A percentile compares a stretch with the other conserved stretches of the same genome.
phyloP scores from a whole-genome alignment of 2,113 vertebrate genomes.

The Odocoileus hemionus region DNA sequence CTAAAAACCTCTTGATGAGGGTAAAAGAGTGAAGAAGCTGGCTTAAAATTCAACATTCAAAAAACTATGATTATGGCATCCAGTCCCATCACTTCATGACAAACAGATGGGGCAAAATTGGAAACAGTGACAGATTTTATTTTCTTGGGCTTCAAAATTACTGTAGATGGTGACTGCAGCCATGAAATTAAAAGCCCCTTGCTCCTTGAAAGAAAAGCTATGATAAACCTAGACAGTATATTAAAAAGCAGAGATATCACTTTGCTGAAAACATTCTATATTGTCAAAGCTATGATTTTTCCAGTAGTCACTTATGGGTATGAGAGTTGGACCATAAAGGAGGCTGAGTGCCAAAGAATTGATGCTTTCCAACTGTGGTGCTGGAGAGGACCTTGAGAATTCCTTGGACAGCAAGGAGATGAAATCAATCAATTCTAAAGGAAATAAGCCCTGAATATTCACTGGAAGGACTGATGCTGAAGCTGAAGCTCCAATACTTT shows the following conservation, averaged over 20 bases:
- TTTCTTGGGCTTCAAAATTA: neutral
- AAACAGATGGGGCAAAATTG: neutral
- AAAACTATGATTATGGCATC: neutral
- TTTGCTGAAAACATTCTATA: neutral
- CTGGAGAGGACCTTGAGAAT: neutral
- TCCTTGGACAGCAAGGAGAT: neutral
- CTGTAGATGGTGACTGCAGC: neutral
- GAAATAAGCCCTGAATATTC: neutral
- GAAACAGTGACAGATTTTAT: neutral
- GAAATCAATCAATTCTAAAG: neutral
- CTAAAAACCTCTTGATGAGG: neutral
- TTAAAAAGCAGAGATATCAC: neutral
- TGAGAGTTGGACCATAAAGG: neutral
- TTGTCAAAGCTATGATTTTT: neutral
- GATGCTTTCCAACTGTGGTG: neutral
- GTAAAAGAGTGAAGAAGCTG: neutral
- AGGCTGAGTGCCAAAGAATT: neutral
- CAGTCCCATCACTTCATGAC: neutral
- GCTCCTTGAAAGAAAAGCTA: neutral
- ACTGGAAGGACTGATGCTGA: neutral
- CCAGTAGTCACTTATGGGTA: neutral
- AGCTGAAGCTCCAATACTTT: neutral
- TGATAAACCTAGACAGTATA: neutral
- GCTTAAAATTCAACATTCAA: neutral
- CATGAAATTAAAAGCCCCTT: neutral